A percentile compares a stretch with the other conserved stretches of the same genome.
Conservation (phyloP, 2,888 invertebrate species). For the Penaeus monodon region DNA sequence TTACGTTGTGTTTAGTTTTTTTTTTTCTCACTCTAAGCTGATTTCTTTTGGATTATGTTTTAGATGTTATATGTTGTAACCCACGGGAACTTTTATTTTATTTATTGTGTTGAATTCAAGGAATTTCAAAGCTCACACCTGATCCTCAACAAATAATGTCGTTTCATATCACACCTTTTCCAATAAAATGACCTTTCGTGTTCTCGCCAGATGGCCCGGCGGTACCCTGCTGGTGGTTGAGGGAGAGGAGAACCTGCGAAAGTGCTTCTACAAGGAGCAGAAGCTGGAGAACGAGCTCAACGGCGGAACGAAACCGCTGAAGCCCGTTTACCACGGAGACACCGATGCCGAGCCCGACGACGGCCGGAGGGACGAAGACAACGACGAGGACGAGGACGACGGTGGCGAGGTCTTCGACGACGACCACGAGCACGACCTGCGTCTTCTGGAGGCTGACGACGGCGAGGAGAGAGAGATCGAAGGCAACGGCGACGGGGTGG, state of each 20-base stretch:
- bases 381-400: not conserved
- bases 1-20: no score
- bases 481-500: no score
- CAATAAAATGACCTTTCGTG: no score
- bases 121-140: no score
- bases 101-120: no score
- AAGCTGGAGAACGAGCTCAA: constrained; percentile 40
- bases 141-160: no score
- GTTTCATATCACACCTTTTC: no score
- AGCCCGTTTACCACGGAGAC: constrained; percentile 23
- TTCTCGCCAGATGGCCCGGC: constrained; percentile 69
- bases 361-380: not conserved
- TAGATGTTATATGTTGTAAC: no score
- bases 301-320: not conserved
- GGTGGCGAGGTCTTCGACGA: not conserved
- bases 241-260: constrained; percentile 79
- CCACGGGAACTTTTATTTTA: no score
- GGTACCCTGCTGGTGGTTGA: constrained; percentile 86
- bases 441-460: not conserved
- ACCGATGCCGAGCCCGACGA: constrained; percentile 29
- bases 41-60: no score
- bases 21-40: no score
- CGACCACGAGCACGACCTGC: not conserved
- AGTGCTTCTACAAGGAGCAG: constrained; percentile 61
- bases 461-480: no score